Evolutionary conservation across 2,113 vertebrate species (phyloP), one percentile per base, ranked within the genome.

Genomic region (Ageneiosus marmoratus): DNA sequence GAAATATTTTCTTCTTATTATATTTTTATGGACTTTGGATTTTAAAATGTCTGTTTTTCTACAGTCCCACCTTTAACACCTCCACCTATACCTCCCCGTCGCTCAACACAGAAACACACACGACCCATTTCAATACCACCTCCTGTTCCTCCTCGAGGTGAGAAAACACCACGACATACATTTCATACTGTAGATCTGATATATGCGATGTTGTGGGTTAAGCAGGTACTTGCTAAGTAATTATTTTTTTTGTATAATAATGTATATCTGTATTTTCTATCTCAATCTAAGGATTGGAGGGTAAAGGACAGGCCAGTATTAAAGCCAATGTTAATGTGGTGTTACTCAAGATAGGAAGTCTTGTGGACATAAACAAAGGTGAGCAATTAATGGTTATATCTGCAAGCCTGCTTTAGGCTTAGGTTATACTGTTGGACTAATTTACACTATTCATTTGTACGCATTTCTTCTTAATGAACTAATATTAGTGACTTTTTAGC

Each of bases 241-340:
- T 46, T 44, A 27, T 46, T 46, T 46, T 9, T 7, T 46, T 72
- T 73, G 6, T 73, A 29, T 29, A 29, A 15, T 18, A 51, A 50
- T 53, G 62, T 58, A 11, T 41, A 58, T 37, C 10, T 56, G 12
- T 37, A 5, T 62, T 16, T 81, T 82, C 13, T 67, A 4, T n/a
- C 0, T 82, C 0, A 77, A 22, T 65, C 11, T 22, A 20, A 92
- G 92, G 48, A 8, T 72, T 86, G 60, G 86, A 86, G 56, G 48
- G 53, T 56, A 85, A 83, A n/a, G 82, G 41, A 62, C 87, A 80
- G n/a, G 85, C 11, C 73, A n/a, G 55, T 7, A 48, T 88, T 16
- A 89, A 75, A 24, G 91, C 90, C 58, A 93, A 94, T 56, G 82
- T 94, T 60, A 94, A 94, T 1, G 89, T 94, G 0, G 63, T 94